Percentiles rank a stretch among this genome's conserved stretches.
Conservation (phyloP, 2,888 invertebrate species). For the Actias luna region DNA sequence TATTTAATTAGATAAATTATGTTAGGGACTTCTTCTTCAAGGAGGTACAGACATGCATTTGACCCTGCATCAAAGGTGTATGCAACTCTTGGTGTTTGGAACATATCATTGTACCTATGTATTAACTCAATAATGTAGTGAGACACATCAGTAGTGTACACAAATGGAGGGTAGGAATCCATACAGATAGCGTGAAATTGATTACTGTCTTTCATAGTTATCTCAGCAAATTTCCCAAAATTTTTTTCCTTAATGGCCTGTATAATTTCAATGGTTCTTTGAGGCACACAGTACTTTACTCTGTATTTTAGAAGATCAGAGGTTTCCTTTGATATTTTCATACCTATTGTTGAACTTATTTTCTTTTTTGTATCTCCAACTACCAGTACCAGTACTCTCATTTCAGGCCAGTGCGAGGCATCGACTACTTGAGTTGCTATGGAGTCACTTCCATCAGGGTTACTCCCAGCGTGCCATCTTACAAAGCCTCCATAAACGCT, state of each 20-base stretch:
- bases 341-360: conserved; percentile 93
- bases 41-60: conserved; percentile 94
- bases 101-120: conserved; percentile 89
- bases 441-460: conserved; percentile 87
- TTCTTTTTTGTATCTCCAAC: conserved; percentile 92
- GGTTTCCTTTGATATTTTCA: conserved; percentile 90
- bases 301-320: conserved; percentile 91
- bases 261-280: conserved; percentile 81
- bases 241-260: conserved; percentile 84
- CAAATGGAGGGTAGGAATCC: conserved; percentile 96
- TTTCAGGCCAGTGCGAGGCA: conserved; percentile 92
- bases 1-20: conserved; percentile 86
- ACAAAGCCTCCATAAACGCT: conserved; percentile 98
- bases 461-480: conserved; percentile 90
- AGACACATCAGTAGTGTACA: conserved; percentile 95
- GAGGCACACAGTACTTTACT: conserved; percentile 86
- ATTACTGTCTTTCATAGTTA: conserved; percentile 99
- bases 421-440: conserved; percentile 88
- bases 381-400: conserved; percentile 94
- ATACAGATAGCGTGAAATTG: conserved; percentile 96
- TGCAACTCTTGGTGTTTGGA: conserved; percentile 87
- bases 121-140: conserved; percentile 89
- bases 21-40: conserved; percentile 87
- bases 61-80: conserved; percentile 99
- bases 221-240: conserved; percentile 92